Evolutionary conservation across 2,797 vertebrate genomes (phyloP).

Genomic region (Aeoliscus strigatus): DNA sequence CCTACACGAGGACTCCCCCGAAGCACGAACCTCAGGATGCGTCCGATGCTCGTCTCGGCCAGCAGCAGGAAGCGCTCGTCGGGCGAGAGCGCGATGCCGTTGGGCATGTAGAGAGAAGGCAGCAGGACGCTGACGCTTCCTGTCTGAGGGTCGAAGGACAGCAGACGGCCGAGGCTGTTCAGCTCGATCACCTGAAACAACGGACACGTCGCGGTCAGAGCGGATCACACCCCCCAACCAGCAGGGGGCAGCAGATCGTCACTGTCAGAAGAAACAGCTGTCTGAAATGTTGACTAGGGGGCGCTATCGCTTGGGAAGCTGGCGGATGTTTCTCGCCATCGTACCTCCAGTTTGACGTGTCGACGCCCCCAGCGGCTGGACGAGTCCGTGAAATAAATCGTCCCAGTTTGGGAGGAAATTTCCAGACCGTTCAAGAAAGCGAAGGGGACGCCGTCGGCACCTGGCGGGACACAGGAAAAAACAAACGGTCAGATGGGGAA

Average conservation of each 20-base stretch:
- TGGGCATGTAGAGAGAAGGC: slow-evolving; percentile 73
- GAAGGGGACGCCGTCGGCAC: slow-evolving; percentile 69
- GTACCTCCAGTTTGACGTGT: slow-evolving; percentile 75
- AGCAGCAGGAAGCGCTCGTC: slow-evolving; percentile 68
- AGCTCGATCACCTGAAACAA: slow-evolving; percentile 69
- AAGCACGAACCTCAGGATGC: slow-evolving; percentile 65
- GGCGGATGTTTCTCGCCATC: not conserved
- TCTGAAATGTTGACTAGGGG: too few relatives aligned
- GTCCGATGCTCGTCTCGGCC: slow-evolving; percentile 73
- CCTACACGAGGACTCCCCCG: too few relatives aligned
- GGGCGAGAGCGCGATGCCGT: slow-evolving; percentile 68
- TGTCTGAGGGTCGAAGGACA: slow-evolving; percentile 59
- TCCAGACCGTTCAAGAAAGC: slow-evolving; percentile 75
- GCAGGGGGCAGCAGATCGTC: not conserved
- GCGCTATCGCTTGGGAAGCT: too few relatives aligned
- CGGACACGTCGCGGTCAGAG: not conserved
- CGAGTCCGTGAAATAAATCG: slow-evolving; percentile 76
- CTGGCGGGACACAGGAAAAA: slow-evolving; percentile 32
- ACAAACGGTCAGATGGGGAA: too few relatives aligned
- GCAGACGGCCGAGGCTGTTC: slow-evolving; percentile 67
- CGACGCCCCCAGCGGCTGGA: slow-evolving; percentile 74
- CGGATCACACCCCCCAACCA: not conserved
- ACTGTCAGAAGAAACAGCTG: too few relatives aligned
- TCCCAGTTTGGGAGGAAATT: slow-evolving; percentile 64
- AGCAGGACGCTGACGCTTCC: slow-evolving; percentile 53